Base-by-base conservation (phyloP, 2,888 invertebrate species). In the Chloromyia formosa region DNA sequence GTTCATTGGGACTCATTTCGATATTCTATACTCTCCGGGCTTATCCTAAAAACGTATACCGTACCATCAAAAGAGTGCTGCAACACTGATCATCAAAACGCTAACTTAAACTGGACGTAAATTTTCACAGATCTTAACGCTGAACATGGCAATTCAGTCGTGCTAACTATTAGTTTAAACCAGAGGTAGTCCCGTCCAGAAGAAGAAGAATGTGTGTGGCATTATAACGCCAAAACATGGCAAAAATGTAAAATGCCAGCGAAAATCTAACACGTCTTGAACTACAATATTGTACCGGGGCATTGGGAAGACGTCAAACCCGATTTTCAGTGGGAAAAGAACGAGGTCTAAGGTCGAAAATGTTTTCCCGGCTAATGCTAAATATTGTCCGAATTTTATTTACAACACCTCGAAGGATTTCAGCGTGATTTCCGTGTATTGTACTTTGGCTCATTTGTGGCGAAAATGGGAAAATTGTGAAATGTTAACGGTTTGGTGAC, bases 191-290 rank as follows among this genome's bases (percentile, higher is more conserved):
- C 3, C 7, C 27, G 27, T 7, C 3, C 35, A 45, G 56, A 18
- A 40, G 58, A 42, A 35, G 56, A 54, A 66, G 68, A 66, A 66
- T 74, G 74, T 74, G 74, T 74, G 74, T 74, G 74, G 74, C 60
- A 74, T 74, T 74, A 56, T 56, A 71, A 71, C 54, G 69, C 45
- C 45, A 49, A 66, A 49, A 66, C 66, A 66, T 66, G 56, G 20
- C 27, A 56, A 42, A 53, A 71, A 71, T 56, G 71, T 53, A 35
- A 58, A 58, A 7, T 66, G 66, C 66, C 49, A 66, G 18, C 56
- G 20, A 35, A 54, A 56, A 18, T 40, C 56, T 42, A 58, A 71
- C 71, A 71, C 71, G 56, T 56, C 40, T 27, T 71, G 18, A 53
- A 54, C 12, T 54, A 54, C 71, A 45, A 45, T 66, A 35, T 49